Evolutionary conservation across 30 jellyfish, hydroid and myxozoan genomes (phyloP).

Genomic region (Cassiopea xamachana): DNA sequence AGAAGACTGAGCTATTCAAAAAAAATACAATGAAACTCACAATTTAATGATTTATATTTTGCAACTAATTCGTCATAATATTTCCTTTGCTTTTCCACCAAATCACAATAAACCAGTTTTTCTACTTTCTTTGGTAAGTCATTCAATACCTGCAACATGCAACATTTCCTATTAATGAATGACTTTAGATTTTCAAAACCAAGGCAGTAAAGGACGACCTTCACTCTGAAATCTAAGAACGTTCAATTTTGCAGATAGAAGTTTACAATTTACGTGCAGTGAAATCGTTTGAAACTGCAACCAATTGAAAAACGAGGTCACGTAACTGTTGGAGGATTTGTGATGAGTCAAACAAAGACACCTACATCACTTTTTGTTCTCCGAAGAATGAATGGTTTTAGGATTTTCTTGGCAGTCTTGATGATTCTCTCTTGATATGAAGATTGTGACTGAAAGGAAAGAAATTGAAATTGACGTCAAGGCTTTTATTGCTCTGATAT

Average conservation of each 20-base stretch:
- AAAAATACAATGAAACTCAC: slow-evolving; percentile 13
- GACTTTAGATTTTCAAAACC: too few relatives aligned
- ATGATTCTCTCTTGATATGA: slow-evolving; percentile 44
- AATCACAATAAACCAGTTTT: slow-evolving; percentile 56
- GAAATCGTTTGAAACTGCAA: too few relatives aligned
- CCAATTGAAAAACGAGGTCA: too few relatives aligned
- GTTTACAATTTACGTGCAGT: too few relatives aligned
- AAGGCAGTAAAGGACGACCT: too few relatives aligned
- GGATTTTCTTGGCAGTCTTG: slow-evolving; percentile 63
- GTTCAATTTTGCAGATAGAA: too few relatives aligned
- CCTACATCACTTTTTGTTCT: slow-evolving; percentile 80
- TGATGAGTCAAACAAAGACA: not conserved
- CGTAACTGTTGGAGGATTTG: too few relatives aligned
- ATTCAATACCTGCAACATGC: slow-evolving; percentile 66
- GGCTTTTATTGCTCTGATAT: not conserved
- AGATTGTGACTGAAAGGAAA: slow-evolving; percentile 29
- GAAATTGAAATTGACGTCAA: not conserved
- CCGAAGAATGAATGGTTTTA: slow-evolving; percentile 84
- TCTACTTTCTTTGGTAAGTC: slow-evolving; percentile 86
- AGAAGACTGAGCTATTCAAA: not conserved
- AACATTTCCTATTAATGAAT: not conserved
- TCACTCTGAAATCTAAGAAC: too few relatives aligned
- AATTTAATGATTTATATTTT: slow-evolving; percentile 10
- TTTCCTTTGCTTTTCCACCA: slow-evolving; percentile 66
- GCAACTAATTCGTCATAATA: slow-evolving; percentile 49